Evolutionary conservation across 2,797 vertebrate genomes (phyloP).

Genomic region (Oreochromis mossambicus): DNA sequence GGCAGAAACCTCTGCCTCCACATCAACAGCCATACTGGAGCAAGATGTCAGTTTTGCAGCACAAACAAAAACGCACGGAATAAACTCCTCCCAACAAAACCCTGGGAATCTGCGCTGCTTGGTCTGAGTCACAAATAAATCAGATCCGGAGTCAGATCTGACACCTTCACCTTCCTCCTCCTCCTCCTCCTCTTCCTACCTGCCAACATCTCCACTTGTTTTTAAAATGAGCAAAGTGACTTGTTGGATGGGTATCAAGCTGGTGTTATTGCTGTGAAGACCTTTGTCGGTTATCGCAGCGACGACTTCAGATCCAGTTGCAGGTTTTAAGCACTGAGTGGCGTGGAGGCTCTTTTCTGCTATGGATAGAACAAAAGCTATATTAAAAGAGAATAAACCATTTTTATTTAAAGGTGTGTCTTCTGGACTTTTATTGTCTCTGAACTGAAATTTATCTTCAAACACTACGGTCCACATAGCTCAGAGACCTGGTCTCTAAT

Average conservation of each 20-base stretch:
- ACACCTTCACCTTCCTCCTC: not conserved
- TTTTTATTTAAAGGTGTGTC: constrained; percentile 74
- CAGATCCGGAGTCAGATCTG: constrained; percentile 42
- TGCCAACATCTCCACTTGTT: constrained; percentile 29
- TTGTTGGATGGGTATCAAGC: constrained; percentile 63
- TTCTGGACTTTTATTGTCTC: constrained; percentile 1
- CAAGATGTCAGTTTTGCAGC: constrained; percentile 72
- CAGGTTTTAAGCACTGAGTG: constrained; percentile 76
- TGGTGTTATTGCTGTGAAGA: constrained; percentile 64
- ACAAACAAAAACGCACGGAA: constrained; percentile 49
- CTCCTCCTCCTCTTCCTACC: not conserved
- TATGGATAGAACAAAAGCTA: constrained; percentile 79
- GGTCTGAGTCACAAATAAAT: constrained; percentile 48
- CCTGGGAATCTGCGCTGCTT: constrained; percentile 57
- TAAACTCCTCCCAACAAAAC: constrained; percentile 45
- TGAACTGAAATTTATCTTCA: not conserved
- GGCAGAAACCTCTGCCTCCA: constrained; percentile 77
- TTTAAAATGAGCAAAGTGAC: constrained; percentile 62
- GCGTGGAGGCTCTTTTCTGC: constrained; percentile 78
- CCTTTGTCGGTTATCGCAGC: constrained; percentile 58
- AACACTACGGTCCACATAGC: not conserved
- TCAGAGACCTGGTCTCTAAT: not conserved
- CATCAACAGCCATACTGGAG: constrained; percentile 80
- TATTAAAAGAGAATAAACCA: constrained; percentile 81
- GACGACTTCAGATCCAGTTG: constrained; percentile 71